Conservation (phyloP, 2,888 invertebrate genomes). For the Pegoplata infirma region DNA sequence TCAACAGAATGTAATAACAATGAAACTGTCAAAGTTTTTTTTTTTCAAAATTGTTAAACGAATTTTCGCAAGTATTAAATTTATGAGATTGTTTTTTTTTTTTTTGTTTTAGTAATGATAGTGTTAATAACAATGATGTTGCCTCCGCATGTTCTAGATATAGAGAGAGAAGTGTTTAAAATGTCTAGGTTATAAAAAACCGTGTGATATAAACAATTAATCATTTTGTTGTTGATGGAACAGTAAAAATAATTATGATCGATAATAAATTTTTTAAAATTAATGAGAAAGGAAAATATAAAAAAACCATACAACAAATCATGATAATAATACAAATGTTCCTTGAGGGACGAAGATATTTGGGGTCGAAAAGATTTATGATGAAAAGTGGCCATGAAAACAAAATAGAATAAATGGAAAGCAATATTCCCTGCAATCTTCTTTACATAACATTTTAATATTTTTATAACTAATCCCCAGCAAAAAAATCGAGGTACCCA, state of each 20-base stretch:
- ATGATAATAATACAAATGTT: conserved; percentile 11
- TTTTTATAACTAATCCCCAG: too few relatives aligned
- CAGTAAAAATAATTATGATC: conserved; percentile 47
- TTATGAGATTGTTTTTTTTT: conserved; percentile 34
- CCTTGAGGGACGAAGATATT: conserved; percentile 1
- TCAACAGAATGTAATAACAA: conserved; percentile 43
- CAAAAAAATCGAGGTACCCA: too few relatives aligned
- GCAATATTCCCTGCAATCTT: too few relatives aligned
- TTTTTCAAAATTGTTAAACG: conserved; percentile 30
- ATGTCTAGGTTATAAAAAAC: conserved; percentile 17
- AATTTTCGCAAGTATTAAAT: conserved; percentile 43
- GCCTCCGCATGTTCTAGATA: too few relatives aligned
- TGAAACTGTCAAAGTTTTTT: conserved; percentile 56
- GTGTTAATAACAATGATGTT: conserved; percentile 31
- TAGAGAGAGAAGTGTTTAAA: background rate
- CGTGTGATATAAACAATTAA: conserved; percentile 39
- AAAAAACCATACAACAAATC: background rate
- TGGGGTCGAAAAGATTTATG: background rate
- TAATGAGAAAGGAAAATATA: conserved; percentile 5
- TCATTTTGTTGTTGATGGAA: conserved; percentile 42
- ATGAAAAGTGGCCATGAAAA: too few relatives aligned
- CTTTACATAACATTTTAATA: too few relatives aligned
- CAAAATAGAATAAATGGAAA: too few relatives aligned
- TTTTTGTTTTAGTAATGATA: conserved; percentile 42
- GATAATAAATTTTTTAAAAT: conserved; percentile 39